A percentile compares a stretch with the other conserved stretches of the same genome.
Evolutionary conservation across 2,888 invertebrate genomes (phyloP).

Genomic region (Spodoptera exigua): DNA sequence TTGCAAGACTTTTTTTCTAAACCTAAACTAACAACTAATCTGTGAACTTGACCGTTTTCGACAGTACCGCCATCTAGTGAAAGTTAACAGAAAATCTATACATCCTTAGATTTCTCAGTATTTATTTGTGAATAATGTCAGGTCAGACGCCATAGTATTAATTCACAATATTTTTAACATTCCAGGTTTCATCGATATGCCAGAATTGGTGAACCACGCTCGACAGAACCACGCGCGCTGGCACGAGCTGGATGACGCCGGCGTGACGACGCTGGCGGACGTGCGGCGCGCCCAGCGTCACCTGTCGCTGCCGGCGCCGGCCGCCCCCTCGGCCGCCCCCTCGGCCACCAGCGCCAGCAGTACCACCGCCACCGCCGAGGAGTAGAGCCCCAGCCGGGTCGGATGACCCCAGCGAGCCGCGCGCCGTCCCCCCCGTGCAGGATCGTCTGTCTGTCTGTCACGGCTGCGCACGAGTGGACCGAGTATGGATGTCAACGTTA

Average conservation of each 20-base stretch:
- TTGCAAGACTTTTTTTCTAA: too few relatives aligned
- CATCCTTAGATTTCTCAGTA: too few relatives aligned
- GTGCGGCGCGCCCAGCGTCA: constrained; percentile 84
- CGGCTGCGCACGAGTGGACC: constrained; percentile 32
- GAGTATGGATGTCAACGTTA: constrained; percentile 73
- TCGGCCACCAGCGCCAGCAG: not conserved
- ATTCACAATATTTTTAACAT: not conserved
- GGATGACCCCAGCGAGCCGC: too few relatives aligned
- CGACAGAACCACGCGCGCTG: constrained; percentile 96
- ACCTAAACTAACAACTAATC: too few relatives aligned
- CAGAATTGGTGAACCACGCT: constrained; percentile 95
- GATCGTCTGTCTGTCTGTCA: too few relatives aligned
- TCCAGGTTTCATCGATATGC: constrained; percentile 97
- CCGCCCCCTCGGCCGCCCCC: constrained; percentile 34
- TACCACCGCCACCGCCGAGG: not conserved
- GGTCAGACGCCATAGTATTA: too few relatives aligned
- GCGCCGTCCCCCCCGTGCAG: too few relatives aligned
- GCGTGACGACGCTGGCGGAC: constrained; percentile 92
- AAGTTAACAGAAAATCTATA: too few relatives aligned
- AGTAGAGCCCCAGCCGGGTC: constrained; percentile 21
- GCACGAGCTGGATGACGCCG: constrained; percentile 95
- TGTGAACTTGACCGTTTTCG: too few relatives aligned
- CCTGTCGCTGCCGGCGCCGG: constrained; percentile 57
- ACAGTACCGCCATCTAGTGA: too few relatives aligned
- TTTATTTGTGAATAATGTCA: too few relatives aligned